Conservation (phyloP, 1,140 invertebrate species). For the Gonioctena quinquepunctata region DNA sequence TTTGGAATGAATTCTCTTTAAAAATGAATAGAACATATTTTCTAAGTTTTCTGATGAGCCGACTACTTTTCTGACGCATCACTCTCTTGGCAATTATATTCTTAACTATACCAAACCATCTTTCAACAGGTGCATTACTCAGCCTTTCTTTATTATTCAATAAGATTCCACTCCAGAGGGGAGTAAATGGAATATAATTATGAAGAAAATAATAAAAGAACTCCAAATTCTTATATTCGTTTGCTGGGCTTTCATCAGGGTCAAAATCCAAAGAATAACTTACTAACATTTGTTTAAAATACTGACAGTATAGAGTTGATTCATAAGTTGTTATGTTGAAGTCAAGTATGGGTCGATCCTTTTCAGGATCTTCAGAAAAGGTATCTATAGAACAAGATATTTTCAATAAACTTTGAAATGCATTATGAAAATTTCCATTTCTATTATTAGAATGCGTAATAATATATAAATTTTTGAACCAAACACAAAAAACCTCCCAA, state of each 20-base stretch:
- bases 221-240: neutral
- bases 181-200: neutral
- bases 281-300: neutral
- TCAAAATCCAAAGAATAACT: neutral
- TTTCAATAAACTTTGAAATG: neutral
- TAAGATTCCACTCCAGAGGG: neutral
- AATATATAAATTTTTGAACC: neutral
- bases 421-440: neutral
- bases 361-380: neutral
- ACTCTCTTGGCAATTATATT: neutral
- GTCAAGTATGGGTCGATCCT: neutral
- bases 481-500: neutral
- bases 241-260: neutral
- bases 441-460: neutral
- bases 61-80: neutral
- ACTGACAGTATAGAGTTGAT: neutral
- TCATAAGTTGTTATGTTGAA: neutral
- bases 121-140: neutral
- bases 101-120: constrained; percentile 12
- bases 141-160: neutral
- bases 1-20: neutral
- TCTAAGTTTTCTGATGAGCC: neutral
- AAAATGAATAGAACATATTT: neutral
- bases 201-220: neutral
- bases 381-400: neutral